Evolutionary conservation across 2,888 invertebrate genomes (phyloP).

Genomic region (Scotopteryx bipunctaria): DNA sequence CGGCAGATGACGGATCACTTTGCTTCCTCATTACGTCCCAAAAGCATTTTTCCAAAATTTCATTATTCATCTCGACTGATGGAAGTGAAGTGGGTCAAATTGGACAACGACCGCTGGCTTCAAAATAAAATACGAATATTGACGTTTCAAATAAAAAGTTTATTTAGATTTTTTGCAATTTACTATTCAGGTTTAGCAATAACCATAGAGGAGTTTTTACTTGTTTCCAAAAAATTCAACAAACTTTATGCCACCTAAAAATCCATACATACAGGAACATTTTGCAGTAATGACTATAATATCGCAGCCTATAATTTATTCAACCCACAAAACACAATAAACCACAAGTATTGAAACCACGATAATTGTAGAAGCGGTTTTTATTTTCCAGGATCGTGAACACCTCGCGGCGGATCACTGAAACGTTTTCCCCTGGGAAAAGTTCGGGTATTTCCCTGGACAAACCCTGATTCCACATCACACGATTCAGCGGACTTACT

Average conservation of each 20-base stretch:
- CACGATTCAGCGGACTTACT: background rate
- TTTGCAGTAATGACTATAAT: no score
- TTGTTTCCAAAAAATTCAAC: background rate
- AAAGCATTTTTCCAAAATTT: constrained; percentile 4
- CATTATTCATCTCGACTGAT: constrained; percentile 9
- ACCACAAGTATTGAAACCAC: background rate
- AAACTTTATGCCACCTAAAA: background rate
- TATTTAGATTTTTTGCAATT: no score
- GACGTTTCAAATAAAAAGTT: background rate
- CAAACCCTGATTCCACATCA: background rate
- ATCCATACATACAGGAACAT: no score
- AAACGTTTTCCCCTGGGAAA: constrained; percentile 7
- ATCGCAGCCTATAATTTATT: background rate
- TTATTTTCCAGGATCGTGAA: background rate
- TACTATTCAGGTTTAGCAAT: constrained; percentile 1
- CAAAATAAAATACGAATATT: background rate
- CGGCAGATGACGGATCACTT: constrained; percentile 40
- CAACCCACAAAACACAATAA: background rate
- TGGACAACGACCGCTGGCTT: background rate
- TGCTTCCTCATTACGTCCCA: constrained; percentile 27
- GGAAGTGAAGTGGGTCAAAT: constrained; percentile 7
- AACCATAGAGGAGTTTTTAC: background rate
- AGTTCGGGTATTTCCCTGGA: background rate
- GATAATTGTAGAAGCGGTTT: background rate
- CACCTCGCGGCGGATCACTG: background rate